Evolutionary conservation across 2,888 invertebrate genomes (phyloP), one percentile per base, ranked within the genome.

Genomic region (Eupithecia subumbrata): DNA sequence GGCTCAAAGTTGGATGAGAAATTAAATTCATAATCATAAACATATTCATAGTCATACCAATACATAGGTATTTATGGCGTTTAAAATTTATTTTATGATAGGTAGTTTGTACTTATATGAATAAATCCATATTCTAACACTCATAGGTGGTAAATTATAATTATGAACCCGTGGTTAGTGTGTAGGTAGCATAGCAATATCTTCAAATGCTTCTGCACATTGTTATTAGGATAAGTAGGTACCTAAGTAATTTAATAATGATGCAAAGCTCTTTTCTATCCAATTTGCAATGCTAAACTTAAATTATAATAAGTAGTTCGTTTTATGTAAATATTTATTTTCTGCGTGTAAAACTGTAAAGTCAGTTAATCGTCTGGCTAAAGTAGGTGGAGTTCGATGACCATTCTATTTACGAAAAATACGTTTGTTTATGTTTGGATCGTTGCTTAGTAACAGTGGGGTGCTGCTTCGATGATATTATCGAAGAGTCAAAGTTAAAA

Each of bases 391-490:
- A 81, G 85, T 81, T 86, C 84, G 81, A 43, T 72, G 85, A 83
- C 82, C 85, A 80, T 56, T 84, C 80, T 75, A 77, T 82, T 81
- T 73, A 76, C 78, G 82, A 82, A 82, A 84, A 45, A 84, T 80
- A 77, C 67, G 77, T 81, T 86, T 87, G 85, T 88, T 87, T 87
- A 84, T 86, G 84, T 88, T 88, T 86, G 82, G 72, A 67, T 71
- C 78, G 87, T 86, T 85, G 84, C 87, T 75, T 78, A 72, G 88
- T 81, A 83, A 88, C 87, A 71, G 66, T 22, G 52, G 74, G 74
- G 79, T 81, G 82, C 80, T 76, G 76, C 30, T 37, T 43, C 40
- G n/a, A 68, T 22, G 16, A 40, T 45, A 68, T 22, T 43, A 43
- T 14, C 12, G 66, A 37, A 12, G 30, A 37, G 12, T 2, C 18